Evolutionary conservation across 2,888 invertebrate species (phyloP), one percentile per base, ranked within the genome.

Genomic region (Scrobipalpa costella): DNA sequence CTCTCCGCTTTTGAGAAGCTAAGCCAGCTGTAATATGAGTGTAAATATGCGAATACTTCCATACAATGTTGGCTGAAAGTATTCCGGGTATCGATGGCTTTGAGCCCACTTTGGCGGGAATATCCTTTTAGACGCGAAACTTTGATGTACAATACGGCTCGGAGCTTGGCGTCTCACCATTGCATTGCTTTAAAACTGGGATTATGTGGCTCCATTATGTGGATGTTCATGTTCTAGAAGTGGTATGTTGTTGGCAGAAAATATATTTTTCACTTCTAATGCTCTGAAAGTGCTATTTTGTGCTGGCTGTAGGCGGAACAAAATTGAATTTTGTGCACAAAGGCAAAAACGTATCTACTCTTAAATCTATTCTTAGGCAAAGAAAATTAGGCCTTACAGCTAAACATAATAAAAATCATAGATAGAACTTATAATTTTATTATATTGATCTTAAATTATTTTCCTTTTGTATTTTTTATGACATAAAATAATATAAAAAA

Each of bases 71-170:
- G 71, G 70, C 68, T 65, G 63, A 64, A 64, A 70, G 68, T 70
- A 61, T 68, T 64, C 49, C 55, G 21, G 44, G 52, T 57, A 60
- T 64, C 67, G 63, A 62, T 63, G 63, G 40, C 44, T 19, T 9
- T 15, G 59, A 62, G 63, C 59, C 44, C 34, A 19, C 27, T 15
- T 61, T 19, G 36, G 34, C 34, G 62, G 60, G 58, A 71, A 77
- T 75, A 77, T 76, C 74, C 72, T 69, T 80, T 80, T 77, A 80
- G 63, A 70, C 68, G 67, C 70, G 67, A 73, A 76, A 75, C 74
- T 79, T 78, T 76, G 70, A 76, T 72, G 72, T 71, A 68, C 70
- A 67, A 63, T 67, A 68, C 66, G 67, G 69, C 69, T 71, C 61
- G 64, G 64, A 67, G 69, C 69, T 71, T 62, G 64, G 64, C 68